Conservation (phyloP, 2,888 invertebrate species). For the Criorhina ranunculi region DNA sequence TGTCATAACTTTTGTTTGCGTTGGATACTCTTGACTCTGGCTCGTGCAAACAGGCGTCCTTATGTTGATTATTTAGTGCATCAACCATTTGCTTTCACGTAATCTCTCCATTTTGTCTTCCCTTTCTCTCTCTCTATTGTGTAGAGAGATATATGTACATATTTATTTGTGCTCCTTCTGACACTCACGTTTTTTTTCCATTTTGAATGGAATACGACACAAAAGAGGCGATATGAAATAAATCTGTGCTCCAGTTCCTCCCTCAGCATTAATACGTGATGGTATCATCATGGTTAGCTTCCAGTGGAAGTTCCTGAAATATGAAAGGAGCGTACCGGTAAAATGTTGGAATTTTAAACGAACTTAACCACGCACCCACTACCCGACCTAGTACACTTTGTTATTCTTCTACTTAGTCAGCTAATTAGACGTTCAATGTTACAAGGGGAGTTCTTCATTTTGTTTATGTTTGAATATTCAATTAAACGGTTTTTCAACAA, state of each 20-base stretch:
- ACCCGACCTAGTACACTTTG: not conserved
- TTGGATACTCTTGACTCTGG: not conserved
- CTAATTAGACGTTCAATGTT: not conserved
- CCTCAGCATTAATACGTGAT: constrained; percentile 9
- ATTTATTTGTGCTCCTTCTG: not conserved
- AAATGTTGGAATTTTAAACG: not conserved
- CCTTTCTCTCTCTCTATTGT: too few relatives aligned
- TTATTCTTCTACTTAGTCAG: not conserved
- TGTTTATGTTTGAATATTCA: not conserved
- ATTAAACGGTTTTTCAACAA: constrained; percentile 13
- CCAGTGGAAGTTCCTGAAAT: constrained; percentile 10
- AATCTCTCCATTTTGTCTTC: not conserved
- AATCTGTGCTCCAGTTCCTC: constrained; percentile 30
- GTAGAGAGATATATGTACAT: too few relatives aligned
- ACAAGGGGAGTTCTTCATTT: not conserved
- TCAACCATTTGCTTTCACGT: not conserved
- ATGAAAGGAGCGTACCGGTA: not conserved
- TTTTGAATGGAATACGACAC: not conserved
- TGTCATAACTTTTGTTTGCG: constrained; percentile 20
- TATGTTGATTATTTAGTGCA: constrained; percentile 9
- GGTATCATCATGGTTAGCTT: not conserved
- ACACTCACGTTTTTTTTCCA: not conserved
- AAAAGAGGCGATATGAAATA: not conserved
- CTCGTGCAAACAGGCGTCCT: constrained; percentile 1
- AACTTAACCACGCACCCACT: not conserved